Percentiles rank a stretch among this genome's conserved stretches.
Conservation (phyloP, 1,140 invertebrate genomes). For the Drosophila elegans region DNA sequence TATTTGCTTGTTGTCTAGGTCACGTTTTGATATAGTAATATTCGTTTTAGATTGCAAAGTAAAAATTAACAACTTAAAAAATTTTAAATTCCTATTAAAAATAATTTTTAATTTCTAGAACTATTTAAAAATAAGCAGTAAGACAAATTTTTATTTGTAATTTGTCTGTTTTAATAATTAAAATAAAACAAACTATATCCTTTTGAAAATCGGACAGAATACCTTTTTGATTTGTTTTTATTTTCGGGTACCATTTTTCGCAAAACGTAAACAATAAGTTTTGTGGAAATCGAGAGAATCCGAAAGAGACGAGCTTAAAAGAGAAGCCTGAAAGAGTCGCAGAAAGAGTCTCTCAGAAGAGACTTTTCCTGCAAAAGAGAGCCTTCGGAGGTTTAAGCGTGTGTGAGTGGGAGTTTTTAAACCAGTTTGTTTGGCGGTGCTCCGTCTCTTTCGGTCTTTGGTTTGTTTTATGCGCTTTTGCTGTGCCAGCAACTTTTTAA, state of each 20-base stretch:
- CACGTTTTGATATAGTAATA: slow-evolving; percentile 9
- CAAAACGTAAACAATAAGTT: slow-evolving; percentile 7
- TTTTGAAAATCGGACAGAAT: too few species aligned
- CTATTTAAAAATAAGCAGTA: too few species aligned
- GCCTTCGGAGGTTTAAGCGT: slow-evolving; percentile 1
- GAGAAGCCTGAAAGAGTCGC: slow-evolving; percentile 1
- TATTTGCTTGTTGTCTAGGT: slow-evolving; percentile 43
- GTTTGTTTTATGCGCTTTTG: slow-evolving; percentile 55
- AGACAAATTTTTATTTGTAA: too few species aligned
- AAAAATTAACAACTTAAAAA: background rate
- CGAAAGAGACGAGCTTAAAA: background rate
- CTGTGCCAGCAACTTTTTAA: slow-evolving; percentile 68
- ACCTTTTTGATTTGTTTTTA: background rate
- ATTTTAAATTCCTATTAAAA: too few species aligned
- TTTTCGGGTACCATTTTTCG: background rate
- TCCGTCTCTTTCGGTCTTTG: slow-evolving; percentile 27
- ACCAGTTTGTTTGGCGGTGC: slow-evolving; percentile 68
- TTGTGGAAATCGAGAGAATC: background rate
- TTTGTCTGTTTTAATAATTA: too few species aligned
- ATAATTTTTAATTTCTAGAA: too few species aligned
- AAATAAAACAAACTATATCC: too few species aligned
- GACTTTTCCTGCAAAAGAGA: slow-evolving; percentile 1
- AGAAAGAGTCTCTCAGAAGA: background rate
- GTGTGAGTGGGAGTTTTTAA: slow-evolving; percentile 58
- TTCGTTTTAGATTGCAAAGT: too few species aligned